Evolutionary conservation across 2,797 vertebrate species (phyloP).

Genomic region (Podarcis lilfordi): DNA sequence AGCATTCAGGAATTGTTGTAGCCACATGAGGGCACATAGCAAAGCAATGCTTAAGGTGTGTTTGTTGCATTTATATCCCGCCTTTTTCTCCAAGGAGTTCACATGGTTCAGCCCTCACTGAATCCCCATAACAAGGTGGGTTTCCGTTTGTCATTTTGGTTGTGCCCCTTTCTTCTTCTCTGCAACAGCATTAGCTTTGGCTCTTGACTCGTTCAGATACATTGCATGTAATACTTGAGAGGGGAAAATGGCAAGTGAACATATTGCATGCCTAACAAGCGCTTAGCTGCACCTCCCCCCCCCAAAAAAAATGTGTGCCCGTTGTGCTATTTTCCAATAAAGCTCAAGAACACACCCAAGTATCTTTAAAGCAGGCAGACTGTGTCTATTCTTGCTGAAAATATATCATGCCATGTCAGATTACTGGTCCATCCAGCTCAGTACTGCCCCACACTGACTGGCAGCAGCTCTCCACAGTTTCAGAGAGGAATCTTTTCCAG

Average conservation of each 20-base stretch:
- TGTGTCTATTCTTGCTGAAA: not conserved
- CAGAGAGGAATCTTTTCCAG: not conserved
- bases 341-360: too few relatives aligned
- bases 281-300: not conserved
- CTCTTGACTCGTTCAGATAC: not conserved
- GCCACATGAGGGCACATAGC: conserved; percentile 12
- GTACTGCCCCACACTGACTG: not conserved
- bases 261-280: not conserved
- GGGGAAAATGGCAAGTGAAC: not conserved
- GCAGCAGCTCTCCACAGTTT: not conserved
- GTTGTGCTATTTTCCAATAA: too few relatives aligned
- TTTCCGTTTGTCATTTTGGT: not conserved
- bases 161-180: not conserved
- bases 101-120: too few relatives aligned
- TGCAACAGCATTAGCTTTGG: too few relatives aligned
- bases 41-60: conserved; percentile 8
- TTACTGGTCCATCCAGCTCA: not conserved
- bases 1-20: conserved; percentile 50
- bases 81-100: too few relatives aligned
- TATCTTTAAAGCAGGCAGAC: not conserved
- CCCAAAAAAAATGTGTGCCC: too few relatives aligned
- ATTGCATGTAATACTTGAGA: not conserved
- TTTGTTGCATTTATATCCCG: not conserved
- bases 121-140: too few relatives aligned
- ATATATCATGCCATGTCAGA: not conserved